These are phyloP conservation scores for Mus spicilegus DNA, from an alignment of 2,113 vertebrate genomes.

Conservation along the genomic window DNA sequence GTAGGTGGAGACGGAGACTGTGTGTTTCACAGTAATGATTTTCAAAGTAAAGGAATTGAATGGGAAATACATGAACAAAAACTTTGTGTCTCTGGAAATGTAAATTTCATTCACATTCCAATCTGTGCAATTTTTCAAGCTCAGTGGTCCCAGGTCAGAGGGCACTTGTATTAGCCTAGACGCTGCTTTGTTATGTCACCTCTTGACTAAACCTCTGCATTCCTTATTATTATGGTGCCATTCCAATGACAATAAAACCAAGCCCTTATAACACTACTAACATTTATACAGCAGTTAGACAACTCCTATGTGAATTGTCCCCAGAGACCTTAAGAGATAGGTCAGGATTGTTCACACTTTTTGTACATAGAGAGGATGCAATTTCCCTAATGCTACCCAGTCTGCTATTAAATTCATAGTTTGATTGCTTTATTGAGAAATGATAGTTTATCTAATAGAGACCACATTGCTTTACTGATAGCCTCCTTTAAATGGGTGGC, in stretches of 20 bases:
- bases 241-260: conserved; percentile 72
- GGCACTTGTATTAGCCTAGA: conserved; percentile 70
- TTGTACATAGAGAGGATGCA: conserved; percentile 63
- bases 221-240: conserved; percentile 54
- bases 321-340: conserved; percentile 59
- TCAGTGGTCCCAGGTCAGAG: conserved; percentile 66
- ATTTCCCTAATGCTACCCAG: conserved; percentile 65
- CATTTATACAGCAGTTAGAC: conserved; percentile 70
- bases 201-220: conserved; percentile 64
- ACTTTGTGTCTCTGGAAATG: conserved; percentile 63
- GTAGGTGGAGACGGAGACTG: conserved; percentile 37
- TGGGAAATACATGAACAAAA: conserved; percentile 62
- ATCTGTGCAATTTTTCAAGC: conserved; percentile 64
- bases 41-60: conserved; percentile 65
- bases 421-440: conserved; percentile 73
- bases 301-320: conserved; percentile 58
- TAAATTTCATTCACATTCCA: conserved; percentile 76
- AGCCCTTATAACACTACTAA: conserved; percentile 60
- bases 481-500: conserved; percentile 34
- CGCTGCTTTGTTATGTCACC: conserved; percentile 72
- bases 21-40: conserved; percentile 55
- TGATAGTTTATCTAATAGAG: conserved; percentile 51
- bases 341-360: conserved; percentile 70
- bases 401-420: conserved; percentile 65
- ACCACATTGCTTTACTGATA: conserved; percentile 52